Conservation (phyloP, 1,140 invertebrate genomes). For the Papilio dardanus region DNA sequence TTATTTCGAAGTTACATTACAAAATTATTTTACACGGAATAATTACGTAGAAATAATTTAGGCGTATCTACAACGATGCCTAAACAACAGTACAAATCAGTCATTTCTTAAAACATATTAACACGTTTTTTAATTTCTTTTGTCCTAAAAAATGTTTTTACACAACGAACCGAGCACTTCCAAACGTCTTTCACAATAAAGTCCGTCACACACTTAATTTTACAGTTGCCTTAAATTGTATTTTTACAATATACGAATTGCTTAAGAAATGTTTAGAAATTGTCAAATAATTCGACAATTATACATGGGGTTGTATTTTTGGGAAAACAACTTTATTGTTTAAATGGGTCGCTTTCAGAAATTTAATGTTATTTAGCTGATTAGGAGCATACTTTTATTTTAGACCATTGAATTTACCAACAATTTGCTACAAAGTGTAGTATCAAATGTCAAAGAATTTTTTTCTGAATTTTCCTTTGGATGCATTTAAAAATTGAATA, state of each 20-base stretch:
- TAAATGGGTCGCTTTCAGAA: too few relatives aligned
- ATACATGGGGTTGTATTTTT: too few relatives aligned
- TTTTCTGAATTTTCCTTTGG: not conserved
- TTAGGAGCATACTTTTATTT: too few relatives aligned
- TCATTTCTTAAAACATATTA: slow-evolving; percentile 75
- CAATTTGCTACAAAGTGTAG: not conserved
- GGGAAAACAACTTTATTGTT: too few relatives aligned
- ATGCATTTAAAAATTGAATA: not conserved
- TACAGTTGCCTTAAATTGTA: not conserved
- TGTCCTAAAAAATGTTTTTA: slow-evolving; percentile 13
- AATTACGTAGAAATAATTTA: slow-evolving; percentile 73
- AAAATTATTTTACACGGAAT: slow-evolving; percentile 54
- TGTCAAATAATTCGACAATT: not conserved
- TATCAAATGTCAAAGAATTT: not conserved
- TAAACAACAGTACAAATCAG: slow-evolving; percentile 74
- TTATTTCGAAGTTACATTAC: not conserved
- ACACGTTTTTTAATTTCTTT: slow-evolving; percentile 43
- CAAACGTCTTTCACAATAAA: not conserved
- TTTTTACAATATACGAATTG: not conserved
- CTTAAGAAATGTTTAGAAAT: not conserved
- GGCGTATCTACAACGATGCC: slow-evolving; percentile 71
- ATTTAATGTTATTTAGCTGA: too few relatives aligned
- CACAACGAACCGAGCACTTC: slow-evolving; percentile 5
- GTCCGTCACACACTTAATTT: not conserved
- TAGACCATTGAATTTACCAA: not conserved